Evolutionary conservation across 2,113 vertebrate species (phyloP).

Genomic region (Petroica traversi): DNA sequence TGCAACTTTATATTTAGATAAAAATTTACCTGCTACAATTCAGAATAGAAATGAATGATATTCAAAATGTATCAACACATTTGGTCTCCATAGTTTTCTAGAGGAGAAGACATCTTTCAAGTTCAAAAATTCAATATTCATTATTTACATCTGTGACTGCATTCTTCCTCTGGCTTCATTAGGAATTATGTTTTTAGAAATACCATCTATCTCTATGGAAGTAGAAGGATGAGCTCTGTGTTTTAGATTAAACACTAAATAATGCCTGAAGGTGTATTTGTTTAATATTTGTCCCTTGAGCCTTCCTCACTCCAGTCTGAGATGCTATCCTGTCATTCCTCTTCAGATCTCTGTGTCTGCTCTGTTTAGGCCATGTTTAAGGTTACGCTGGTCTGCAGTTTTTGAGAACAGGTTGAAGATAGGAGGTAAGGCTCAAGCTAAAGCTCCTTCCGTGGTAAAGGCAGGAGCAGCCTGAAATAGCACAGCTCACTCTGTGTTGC

Average conservation of each 20-base stretch:
- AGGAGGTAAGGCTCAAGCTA: not conserved
- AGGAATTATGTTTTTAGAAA: not conserved
- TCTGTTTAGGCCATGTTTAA: not conserved
- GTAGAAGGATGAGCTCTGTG: not conserved
- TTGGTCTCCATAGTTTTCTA: not conserved
- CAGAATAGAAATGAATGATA: not conserved
- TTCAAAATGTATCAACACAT: not conserved
- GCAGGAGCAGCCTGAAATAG: not conserved
- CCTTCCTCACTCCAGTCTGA: not conserved
- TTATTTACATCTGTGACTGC: not conserved
- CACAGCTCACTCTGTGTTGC: not conserved
- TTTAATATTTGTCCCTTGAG: not conserved
- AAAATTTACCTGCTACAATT: not conserved
- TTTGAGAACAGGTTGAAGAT: not conserved
- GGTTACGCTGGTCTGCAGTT: not conserved
- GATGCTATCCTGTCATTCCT: too few relatives aligned
- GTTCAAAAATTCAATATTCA: not conserved
- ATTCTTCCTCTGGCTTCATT: not conserved
- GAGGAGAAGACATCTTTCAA: not conserved
- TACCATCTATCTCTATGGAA: not conserved
- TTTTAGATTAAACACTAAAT: not conserved
- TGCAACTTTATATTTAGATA: constrained; percentile 13
- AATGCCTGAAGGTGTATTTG: too few relatives aligned
- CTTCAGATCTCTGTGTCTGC: not conserved
- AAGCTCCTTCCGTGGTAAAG: not conserved